Conservation (phyloP, 2,113 vertebrate genomes). For the Sebastes fasciatus region DNA sequence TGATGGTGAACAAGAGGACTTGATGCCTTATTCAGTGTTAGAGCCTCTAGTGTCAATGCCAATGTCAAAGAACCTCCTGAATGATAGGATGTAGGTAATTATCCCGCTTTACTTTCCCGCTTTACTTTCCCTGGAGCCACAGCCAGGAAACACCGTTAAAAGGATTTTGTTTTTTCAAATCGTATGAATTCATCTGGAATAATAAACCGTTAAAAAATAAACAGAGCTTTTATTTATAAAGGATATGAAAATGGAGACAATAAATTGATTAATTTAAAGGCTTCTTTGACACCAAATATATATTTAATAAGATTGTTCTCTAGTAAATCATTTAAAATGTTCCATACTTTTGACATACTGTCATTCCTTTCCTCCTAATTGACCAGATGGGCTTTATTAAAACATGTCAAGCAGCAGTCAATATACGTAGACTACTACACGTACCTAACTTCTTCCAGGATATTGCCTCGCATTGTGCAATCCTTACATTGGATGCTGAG, state of each 20-base stretch:
- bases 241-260: neutral
- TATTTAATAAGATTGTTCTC: neutral
- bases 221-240: neutral
- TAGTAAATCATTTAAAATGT: neutral
- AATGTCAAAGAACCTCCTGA: neutral
- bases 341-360: no score
- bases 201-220: neutral
- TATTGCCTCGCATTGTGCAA: no score
- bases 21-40: neutral
- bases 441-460: no score
- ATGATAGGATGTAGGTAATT: neutral
- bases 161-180: neutral
- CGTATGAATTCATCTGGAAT: neutral
- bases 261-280: neutral
- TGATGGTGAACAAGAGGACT: neutral
- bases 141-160: neutral
- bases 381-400: no score
- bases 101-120: neutral
- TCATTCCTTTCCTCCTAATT: no score
- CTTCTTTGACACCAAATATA: neutral
- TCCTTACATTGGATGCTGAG: no score
- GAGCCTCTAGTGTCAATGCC: neutral
- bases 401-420: no score
- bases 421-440: no score
- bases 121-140: neutral